Base-by-base conservation (phyloP, 2,797 vertebrate species). In the Rhynchonycteris naso region DNA sequence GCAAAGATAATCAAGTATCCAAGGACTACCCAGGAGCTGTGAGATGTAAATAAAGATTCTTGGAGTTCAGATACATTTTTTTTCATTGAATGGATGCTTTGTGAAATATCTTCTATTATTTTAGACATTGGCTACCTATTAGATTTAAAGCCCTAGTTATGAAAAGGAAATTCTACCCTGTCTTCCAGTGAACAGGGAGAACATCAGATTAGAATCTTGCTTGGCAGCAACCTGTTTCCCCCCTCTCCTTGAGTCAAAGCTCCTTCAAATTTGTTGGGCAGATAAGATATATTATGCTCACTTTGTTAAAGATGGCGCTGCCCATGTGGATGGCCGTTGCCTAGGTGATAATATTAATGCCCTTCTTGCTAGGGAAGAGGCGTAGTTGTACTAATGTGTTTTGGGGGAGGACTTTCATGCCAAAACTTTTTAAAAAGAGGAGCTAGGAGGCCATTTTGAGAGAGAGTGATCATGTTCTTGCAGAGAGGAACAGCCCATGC, bases 21-120 rank as follows among this genome's bases (percentile, higher is more conserved):
- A 90, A 68, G 63, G 52, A 54, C 13, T 66, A 88, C 43, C 10
- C 1, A 43, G 52, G 68, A 52, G 26, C 35, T 71, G 47, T 78
- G 59, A 82, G 52, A 66, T 59, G 72, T 85, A 78, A 74, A 33
- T 43, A 85, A 90, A 93, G 21, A 61, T 52, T 94, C 61, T 83
- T 88, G n/a, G 16, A 66, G 16, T 84, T 95, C 47, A 59, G 24
- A 35, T 47, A 75, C 65, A 56, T 82, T 54, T 18, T 88, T 59
- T 92, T 59, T 52, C 30, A 43, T 82, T 91, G 38, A 61, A 4
- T 78, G 63, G 14, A 35, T 83, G 12, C 59, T 93, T 88, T 87
- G 43, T 74, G 71, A 95, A 92, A 84, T 83, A 74, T n/a, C n/a
- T n/a, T 8, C 30, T 30, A 5, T 79, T 65, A 24, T 65, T 81